Evolutionary conservation across 2,113 vertebrate genomes (phyloP).

Genomic region (Lonchura striata): DNA sequence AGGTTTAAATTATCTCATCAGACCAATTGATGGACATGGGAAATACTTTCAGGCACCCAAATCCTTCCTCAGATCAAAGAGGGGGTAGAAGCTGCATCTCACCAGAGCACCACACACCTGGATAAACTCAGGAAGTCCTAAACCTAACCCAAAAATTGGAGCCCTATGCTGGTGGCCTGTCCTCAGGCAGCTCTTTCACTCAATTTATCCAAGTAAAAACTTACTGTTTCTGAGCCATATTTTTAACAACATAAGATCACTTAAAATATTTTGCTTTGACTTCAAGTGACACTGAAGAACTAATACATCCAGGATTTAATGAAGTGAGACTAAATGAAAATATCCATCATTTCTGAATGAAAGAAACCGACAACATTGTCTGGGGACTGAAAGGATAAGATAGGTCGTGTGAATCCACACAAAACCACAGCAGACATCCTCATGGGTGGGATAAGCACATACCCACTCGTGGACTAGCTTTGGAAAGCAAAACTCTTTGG

Average conservation of each 20-base stretch:
- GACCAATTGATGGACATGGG: not conserved
- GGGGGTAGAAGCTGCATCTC: not conserved
- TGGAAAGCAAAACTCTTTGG: not conserved
- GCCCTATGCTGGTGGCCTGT: not conserved
- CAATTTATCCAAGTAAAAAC: not conserved
- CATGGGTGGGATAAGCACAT: not conserved
- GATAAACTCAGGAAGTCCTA: not conserved
- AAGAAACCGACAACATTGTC: not conserved
- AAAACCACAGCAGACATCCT: not conserved
- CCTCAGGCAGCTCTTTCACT: not conserved
- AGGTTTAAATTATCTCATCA: not conserved
- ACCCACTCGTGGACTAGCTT: not conserved
- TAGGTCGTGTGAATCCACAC: not conserved
- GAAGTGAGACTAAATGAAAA: not conserved
- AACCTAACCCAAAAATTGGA: not conserved
- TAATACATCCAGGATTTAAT: not conserved
- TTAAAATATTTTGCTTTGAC: not conserved
- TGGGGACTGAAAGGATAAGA: not conserved
- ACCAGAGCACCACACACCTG: not conserved
- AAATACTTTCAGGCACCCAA: not conserved
- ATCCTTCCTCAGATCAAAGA: not conserved
- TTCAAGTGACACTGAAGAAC: not conserved
- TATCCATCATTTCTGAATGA: not conserved
- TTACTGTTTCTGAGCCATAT: not conserved
- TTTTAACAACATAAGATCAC: not conserved